Conservation (phyloP, 2,888 invertebrate genomes). For the Ellobium chinense region DNA sequence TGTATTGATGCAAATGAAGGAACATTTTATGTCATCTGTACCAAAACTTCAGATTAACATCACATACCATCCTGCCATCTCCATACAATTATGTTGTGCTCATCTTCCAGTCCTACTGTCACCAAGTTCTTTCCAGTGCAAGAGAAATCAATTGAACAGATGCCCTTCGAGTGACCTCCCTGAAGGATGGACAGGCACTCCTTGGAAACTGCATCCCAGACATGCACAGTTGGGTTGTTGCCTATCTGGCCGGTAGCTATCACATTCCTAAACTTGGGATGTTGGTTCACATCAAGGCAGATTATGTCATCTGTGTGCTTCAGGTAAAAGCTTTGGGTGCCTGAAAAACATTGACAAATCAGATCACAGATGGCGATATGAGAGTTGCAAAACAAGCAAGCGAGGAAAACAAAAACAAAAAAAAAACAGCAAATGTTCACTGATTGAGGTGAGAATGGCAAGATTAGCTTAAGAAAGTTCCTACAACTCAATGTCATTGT, state of each 20-base stretch:
- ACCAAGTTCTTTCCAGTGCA: conserved; percentile 77
- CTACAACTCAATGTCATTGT: too few species aligned
- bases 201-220: conserved; percentile 77
- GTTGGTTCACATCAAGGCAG: conserved; percentile 77
- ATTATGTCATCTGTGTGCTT: conserved; percentile 79
- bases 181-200: conserved; percentile 75
- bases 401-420: too few species aligned
- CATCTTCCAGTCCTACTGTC: conserved; percentile 75
- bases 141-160: conserved; percentile 78
- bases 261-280: conserved; percentile 76
- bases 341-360: conserved; percentile 50
- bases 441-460: too few species aligned
- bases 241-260: conserved; percentile 79
- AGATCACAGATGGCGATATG: neutral
- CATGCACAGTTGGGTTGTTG: conserved; percentile 72
- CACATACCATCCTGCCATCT: conserved; percentile 78
- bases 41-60: neutral
- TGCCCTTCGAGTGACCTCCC: conserved; percentile 73
- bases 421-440: too few species aligned
- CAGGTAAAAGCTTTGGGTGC: conserved; percentile 77
- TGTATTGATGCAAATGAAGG: too few species aligned
- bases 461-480: too few species aligned
- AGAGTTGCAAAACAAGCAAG: too few species aligned
- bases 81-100: conserved; percentile 77
- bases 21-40: too few species aligned